Conservation (phyloP, 2,797 vertebrate genomes). For the Epinephelus coioides region DNA sequence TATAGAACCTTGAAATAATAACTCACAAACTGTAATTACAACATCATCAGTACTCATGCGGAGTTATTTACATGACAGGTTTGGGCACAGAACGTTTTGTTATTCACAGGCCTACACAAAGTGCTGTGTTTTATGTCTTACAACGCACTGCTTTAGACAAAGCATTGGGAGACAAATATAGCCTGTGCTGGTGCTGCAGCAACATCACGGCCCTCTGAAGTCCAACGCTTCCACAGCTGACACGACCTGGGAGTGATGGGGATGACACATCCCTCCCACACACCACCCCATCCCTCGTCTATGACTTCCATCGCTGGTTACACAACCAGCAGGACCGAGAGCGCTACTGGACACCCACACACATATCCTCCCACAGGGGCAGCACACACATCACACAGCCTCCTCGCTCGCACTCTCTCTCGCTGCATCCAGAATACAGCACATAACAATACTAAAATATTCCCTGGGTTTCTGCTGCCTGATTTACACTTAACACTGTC, state of each 20-base stretch:
- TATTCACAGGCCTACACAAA: conserved; percentile 64
- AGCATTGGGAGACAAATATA: conserved; percentile 79
- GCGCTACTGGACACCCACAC: conserved; percentile 84
- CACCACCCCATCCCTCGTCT: conserved; percentile 80
- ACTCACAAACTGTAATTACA: conserved; percentile 2
- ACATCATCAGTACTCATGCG: neutral
- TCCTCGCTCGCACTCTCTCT: conserved; percentile 52
- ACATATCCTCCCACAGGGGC: conserved; percentile 80
- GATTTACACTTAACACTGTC: conserved; percentile 69
- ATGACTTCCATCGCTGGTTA: conserved; percentile 86
- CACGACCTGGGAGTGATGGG: conserved; percentile 83
- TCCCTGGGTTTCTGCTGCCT: conserved; percentile 58
- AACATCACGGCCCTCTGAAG: conserved; percentile 77
- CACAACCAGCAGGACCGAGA: conserved; percentile 82
- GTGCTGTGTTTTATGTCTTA: conserved; percentile 44
- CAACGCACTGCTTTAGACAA: conserved; percentile 60
- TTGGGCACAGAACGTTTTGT: conserved; percentile 33
- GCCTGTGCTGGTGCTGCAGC: conserved; percentile 65
- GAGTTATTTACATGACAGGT: conserved; percentile 38
- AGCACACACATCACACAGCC: conserved; percentile 69
- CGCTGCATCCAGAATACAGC: conserved; percentile 48
- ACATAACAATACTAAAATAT: conserved; percentile 61
- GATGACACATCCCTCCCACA: conserved; percentile 88
- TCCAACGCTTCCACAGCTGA: conserved; percentile 83
- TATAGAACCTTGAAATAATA: neutral